phyloP scores from a whole-genome alignment of 2,888 invertebrate genomes.

The Coleophora flavipennella region DNA sequence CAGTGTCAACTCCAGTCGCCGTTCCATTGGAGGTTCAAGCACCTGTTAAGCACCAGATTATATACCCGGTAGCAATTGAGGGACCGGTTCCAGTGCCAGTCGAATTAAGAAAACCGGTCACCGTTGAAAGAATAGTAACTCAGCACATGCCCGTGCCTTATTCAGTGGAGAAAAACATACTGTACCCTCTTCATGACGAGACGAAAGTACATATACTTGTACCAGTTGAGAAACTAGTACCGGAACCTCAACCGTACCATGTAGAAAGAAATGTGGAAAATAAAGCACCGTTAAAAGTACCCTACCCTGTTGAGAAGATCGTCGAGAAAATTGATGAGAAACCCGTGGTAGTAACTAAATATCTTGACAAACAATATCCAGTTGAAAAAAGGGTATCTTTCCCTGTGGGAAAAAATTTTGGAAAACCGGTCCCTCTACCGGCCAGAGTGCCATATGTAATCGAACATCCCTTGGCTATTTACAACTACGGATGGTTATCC shows the following conservation, averaged over 20 bases:
- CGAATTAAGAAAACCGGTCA: conserved; percentile 52
- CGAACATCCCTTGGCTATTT: conserved; percentile 20
- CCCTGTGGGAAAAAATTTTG: conserved; percentile 61
- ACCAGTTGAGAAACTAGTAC: conserved; percentile 55
- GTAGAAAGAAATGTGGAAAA: conserved; percentile 70
- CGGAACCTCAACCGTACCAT: conserved; percentile 55
- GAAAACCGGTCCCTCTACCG: conserved; percentile 68
- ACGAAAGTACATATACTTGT: conserved; percentile 61
- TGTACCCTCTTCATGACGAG: conserved; percentile 58
- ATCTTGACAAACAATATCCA: conserved; percentile 58
- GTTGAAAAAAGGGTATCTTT: conserved; percentile 61
- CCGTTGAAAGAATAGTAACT: conserved; percentile 49
- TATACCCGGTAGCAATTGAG: conserved; percentile 51
- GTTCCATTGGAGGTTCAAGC: conserved; percentile 44
- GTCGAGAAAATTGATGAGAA: conserved; percentile 73
- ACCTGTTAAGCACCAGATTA: conserved; percentile 46
- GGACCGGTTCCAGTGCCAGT: conserved; percentile 54
- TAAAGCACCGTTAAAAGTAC: conserved; percentile 49
- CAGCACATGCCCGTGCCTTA: conserved; percentile 62
- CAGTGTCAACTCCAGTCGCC: conserved; percentile 57
- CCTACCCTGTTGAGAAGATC: conserved; percentile 61
- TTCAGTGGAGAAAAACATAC: conserved; percentile 63
- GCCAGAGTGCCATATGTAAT: conserved; percentile 70
- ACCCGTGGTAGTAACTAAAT: conserved; percentile 61
- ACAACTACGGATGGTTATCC: too few relatives aligned